Base-by-base conservation (phyloP, 2,113 vertebrate species). In the Coptodon rendalli region DNA sequence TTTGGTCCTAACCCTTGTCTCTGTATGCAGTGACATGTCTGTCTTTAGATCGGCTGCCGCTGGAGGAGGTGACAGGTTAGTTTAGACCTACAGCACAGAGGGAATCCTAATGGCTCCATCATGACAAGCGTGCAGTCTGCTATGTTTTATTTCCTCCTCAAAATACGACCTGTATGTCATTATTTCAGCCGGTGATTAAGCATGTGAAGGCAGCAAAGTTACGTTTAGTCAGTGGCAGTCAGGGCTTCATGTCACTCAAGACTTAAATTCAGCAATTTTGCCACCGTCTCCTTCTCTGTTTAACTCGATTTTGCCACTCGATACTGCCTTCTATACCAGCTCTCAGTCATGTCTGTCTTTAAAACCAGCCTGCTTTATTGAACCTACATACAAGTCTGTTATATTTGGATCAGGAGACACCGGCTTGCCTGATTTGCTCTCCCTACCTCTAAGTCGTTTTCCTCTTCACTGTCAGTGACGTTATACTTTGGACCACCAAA, bases 31-130 rank as follows among this genome's bases (percentile, higher is more conserved):
- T 9, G 86, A 87, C 91, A 87, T 24, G 90, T 91, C 85, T 84
- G 91, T 80, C 61, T 57, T 82, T 34, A 53, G 73, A 87, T 94
- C 89, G 92, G 85, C 93, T 89, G 87, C 88, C 22, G 36, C 78
- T 2, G 34, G 36, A 83, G 76, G 88, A 84, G 59, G 82, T 71
- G 91, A 90, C 85, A 87, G 86, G 90, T 94, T 93, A 76, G 87
- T 88, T 87, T 38, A 87, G 92, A 93, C 91, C 93, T 92, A 91
- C 92, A 93, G 87, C 94, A 87, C 34, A 52, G 86, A 80, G 80
- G 22, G 91, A 93, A 89, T 93, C 89, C 82, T 83, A 93, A 91
- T 90, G 80, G 88, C 89, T 92, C 92, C 89, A 91, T 94, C 89
- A 93, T 80, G 61, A 89, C 86, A 81, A 87, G 80, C 84, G 83